Percentiles rank a stretch among this genome's conserved stretches.
Evolutionary conservation across 2,797 vertebrate species (phyloP).

Genomic region (Rhincodon typus): DNA sequence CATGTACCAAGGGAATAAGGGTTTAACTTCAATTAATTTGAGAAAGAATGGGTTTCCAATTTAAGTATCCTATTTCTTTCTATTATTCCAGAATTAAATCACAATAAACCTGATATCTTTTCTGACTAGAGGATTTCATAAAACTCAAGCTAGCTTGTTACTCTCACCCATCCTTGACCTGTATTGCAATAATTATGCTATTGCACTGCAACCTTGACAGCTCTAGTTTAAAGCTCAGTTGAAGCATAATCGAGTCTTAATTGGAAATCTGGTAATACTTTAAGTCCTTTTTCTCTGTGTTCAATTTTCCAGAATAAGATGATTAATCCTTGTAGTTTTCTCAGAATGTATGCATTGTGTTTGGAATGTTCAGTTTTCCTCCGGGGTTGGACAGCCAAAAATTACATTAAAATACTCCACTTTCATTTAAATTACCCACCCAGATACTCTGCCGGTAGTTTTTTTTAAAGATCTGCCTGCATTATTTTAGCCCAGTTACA

Average conservation of each 20-base stretch:
- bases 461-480: too few relatives aligned
- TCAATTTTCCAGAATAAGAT: background rate
- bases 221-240: background rate
- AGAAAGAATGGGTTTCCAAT: background rate
- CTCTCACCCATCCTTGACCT: background rate
- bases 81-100: background rate
- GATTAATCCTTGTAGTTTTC: background rate
- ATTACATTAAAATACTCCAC: background rate
- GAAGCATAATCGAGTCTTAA: slow-evolving; percentile 5
- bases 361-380: background rate
- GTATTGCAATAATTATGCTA: background rate
- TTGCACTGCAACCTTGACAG: background rate
- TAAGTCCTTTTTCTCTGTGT: background rate
- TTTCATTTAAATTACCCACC: background rate
- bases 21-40: background rate
- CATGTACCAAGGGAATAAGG: background rate
- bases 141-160: background rate
- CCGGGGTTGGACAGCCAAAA: background rate
- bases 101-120: background rate
- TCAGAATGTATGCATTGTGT: background rate
- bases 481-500: background rate
- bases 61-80: background rate
- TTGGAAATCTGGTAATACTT: background rate
- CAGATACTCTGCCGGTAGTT: too few relatives aligned
- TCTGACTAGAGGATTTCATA: background rate